These are phyloP conservation scores for Rhorus exstirpatorius DNA, from an alignment of 2,888 invertebrate species.

Conservation along the genomic window DNA sequence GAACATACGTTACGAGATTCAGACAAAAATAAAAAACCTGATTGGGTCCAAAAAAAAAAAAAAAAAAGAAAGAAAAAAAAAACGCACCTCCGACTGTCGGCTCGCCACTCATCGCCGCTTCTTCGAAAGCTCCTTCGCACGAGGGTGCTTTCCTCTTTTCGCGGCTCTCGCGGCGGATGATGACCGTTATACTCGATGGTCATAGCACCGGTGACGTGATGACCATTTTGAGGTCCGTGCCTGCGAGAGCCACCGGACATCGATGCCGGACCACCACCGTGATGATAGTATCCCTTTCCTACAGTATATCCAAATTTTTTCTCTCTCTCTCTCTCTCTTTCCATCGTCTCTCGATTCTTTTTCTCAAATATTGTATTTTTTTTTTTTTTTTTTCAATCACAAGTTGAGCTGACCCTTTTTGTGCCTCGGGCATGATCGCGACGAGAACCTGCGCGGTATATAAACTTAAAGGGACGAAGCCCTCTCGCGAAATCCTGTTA, in stretches of 20 bases:
- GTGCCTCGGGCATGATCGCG: not conserved
- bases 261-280: constrained; percentile 79
- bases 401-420: not conserved
- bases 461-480: not conserved
- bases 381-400: constrained; percentile 25
- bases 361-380: too few species aligned
- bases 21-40: not conserved
- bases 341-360: too few species aligned
- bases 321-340: constrained; percentile 62
- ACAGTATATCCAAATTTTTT: constrained; percentile 78
- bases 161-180: constrained; percentile 83
- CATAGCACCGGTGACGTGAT: constrained; percentile 79
- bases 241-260: constrained; percentile 80
- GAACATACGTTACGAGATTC: not conserved
- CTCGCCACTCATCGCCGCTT: constrained; percentile 84
- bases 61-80: constrained; percentile 61
- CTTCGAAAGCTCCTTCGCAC: constrained; percentile 84
- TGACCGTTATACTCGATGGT: constrained; percentile 83
- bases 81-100: constrained; percentile 85
- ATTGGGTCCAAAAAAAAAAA: constrained; percentile 12
- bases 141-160: constrained; percentile 83
- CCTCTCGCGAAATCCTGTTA: constrained; percentile 23
- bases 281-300: constrained; percentile 84
- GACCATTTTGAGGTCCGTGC: constrained; percentile 81
- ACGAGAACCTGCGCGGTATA: constrained; percentile 36